Percentiles rank a stretch among this genome's conserved stretches.
These are phyloP conservation scores for Pantherophis guttatus DNA, from an alignment of 2,113 vertebrate genomes.

Conservation along the genomic window DNA sequence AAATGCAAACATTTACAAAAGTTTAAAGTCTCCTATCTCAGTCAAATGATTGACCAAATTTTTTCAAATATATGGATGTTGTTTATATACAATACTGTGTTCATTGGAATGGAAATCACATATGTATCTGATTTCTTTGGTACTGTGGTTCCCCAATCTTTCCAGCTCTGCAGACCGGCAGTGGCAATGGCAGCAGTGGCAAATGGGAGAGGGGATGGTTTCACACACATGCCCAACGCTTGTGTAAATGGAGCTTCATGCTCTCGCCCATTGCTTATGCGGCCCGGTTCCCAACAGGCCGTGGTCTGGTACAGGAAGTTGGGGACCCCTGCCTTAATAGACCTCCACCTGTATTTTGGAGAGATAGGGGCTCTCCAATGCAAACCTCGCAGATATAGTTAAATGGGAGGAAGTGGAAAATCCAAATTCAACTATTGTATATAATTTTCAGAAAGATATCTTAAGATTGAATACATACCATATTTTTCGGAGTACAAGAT, in stretches of 20 bases:
- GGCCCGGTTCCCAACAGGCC: too few relatives aligned
- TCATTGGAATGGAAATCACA: not conserved
- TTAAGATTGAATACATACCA: not conserved
- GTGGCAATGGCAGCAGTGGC: not conserved
- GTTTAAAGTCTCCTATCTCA: not conserved
- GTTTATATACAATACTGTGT: not conserved
- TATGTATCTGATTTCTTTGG: not conserved
- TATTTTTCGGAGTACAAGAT: too few relatives aligned
- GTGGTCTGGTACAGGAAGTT: too few relatives aligned
- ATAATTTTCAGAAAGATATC: not conserved
- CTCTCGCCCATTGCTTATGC: too few relatives aligned
- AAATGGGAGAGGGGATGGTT: not conserved
- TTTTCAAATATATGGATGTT: not conserved
- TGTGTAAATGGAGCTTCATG: too few relatives aligned
- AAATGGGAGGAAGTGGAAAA: not conserved
- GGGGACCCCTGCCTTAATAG: not conserved
- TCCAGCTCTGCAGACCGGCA: not conserved
- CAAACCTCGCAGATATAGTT: not conserved
- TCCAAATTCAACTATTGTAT: not conserved
- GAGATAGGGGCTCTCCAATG: not conserved
- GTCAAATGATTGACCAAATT: not conserved
- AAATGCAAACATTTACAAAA: not conserved
- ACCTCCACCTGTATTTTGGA: not conserved
- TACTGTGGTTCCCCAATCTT: not conserved
- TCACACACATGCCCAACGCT: too few relatives aligned